These are phyloP conservation scores for Haplochromis vanheusdeni DNA, from an alignment of 2,113 vertebrate species.

Conservation along the genomic window DNA sequence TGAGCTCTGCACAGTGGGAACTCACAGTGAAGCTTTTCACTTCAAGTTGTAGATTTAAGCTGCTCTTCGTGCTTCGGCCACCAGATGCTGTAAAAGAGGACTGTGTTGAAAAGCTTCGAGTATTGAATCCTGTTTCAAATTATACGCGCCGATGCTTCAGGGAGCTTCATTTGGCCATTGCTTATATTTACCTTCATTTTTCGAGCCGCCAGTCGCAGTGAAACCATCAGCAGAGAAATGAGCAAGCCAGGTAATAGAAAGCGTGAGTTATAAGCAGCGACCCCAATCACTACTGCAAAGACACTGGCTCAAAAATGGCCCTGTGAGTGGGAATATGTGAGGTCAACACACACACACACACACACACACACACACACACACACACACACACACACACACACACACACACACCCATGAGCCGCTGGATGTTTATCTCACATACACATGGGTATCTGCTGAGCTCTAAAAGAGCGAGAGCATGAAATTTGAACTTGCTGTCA, in stretches of 20 bases:
- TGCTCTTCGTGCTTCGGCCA: neutral
- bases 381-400: too few relatives aligned
- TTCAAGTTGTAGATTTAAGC: neutral
- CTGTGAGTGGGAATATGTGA: neutral
- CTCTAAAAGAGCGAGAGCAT: neutral
- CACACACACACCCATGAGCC: neutral
- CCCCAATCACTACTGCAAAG: neutral
- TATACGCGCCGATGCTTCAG: neutral
- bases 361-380: too few relatives aligned
- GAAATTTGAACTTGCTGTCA: neutral
- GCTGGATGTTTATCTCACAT: neutral
- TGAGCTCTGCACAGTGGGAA: neutral
- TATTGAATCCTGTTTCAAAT: neutral
- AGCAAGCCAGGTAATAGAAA: neutral
- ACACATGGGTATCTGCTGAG: neutral
- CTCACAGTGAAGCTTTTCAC: neutral
- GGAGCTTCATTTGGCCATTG: neutral
- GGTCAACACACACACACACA: neutral
- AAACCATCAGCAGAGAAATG: neutral
- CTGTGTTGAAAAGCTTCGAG: neutral
- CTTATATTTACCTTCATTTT: neutral
- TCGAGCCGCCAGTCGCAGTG: neutral
- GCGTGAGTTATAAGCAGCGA: neutral
- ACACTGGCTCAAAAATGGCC: neutral
- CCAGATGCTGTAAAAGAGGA: neutral